phyloP scores from a whole-genome alignment of 2,113 vertebrate genomes.

The Gallinago media region DNA sequence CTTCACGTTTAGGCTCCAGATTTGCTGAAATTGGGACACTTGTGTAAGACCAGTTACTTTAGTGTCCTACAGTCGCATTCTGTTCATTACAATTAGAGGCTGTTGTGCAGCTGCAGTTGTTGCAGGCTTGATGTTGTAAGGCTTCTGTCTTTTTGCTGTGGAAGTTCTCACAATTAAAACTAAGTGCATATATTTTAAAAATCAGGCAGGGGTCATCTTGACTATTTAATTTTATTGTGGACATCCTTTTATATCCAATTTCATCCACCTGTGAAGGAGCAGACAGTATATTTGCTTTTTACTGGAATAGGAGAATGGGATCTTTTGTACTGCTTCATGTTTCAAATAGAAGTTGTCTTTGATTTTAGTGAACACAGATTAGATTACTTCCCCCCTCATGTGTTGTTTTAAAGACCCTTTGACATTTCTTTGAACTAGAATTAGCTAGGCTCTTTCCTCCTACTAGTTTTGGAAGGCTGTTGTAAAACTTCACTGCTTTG shows the following conservation, averaged over 20 bases:
- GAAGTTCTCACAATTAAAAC: background rate
- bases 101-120: background rate
- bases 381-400: background rate
- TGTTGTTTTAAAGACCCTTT: background rate
- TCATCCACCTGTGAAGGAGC: background rate
- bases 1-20: background rate
- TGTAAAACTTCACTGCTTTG: background rate
- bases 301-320: background rate
- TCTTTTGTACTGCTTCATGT: background rate
- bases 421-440: background rate
- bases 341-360: background rate
- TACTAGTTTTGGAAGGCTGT: background rate
- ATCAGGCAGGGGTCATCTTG: background rate
- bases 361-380: background rate
- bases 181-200: background rate
- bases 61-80: background rate
- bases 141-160: background rate
- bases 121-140: background rate
- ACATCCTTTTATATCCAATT: background rate
- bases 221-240: background rate
- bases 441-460: background rate
- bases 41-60: background rate
- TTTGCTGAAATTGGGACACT: conserved; percentile 8
- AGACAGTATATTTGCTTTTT: background rate
- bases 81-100: background rate